Percentiles rank a stretch among this genome's conserved stretches.
Evolutionary conservation across 2,888 invertebrate genomes (phyloP).

Genomic region (Ennomos fuscantarius): DNA sequence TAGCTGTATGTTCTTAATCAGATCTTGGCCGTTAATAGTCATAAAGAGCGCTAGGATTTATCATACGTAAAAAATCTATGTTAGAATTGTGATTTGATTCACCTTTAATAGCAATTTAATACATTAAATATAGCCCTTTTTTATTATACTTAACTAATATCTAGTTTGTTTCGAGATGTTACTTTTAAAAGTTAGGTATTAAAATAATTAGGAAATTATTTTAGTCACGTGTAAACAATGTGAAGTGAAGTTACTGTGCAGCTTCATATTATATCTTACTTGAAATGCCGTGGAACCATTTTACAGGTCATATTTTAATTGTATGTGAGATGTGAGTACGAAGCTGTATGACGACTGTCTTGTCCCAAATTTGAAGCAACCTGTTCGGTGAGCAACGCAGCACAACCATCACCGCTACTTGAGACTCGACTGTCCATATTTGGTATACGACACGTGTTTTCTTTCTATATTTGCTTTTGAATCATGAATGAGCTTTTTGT

Average conservation of each 20-base stretch:
- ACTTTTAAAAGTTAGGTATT: too few relatives aligned
- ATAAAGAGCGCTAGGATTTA: constrained; percentile 2
- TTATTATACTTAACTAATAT: too few relatives aligned
- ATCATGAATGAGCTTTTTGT: constrained; percentile 49
- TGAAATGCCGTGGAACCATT: constrained; percentile 12
- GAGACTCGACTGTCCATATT: constrained; percentile 51
- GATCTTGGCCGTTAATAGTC: constrained; percentile 7
- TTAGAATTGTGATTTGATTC: too few relatives aligned
- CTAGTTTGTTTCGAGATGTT: too few relatives aligned
- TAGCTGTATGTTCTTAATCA: constrained; percentile 13
- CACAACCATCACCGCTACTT: constrained; percentile 53
- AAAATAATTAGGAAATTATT: neutral
- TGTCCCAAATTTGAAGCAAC: constrained; percentile 62
- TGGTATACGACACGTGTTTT: constrained; percentile 53
- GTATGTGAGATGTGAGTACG: constrained; percentile 11
- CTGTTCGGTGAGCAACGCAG: constrained; percentile 45
- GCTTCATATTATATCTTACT: constrained; percentile 10
- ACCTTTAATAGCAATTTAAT: too few relatives aligned
- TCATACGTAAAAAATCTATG: neutral
- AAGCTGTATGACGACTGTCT: constrained; percentile 20
- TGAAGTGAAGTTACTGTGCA: constrained; percentile 3
- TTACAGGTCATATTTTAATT: constrained; percentile 31
- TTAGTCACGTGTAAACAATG: neutral
- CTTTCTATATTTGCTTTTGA: constrained; percentile 49
- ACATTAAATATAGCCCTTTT: too few relatives aligned